Evolutionary conservation across 2,888 invertebrate species (phyloP).

Genomic region (Schizaphis graminum): DNA sequence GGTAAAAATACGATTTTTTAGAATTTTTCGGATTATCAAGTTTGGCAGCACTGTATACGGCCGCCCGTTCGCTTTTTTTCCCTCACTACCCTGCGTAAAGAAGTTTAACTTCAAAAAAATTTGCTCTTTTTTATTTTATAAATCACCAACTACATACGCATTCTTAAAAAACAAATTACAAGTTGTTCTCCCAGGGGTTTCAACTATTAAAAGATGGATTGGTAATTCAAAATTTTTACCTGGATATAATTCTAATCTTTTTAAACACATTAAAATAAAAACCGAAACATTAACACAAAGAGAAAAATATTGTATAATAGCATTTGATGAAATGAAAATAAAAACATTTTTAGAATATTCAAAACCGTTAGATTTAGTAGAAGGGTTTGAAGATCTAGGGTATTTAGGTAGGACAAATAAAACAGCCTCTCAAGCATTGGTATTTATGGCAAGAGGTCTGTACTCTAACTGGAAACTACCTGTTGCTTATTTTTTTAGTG

Average conservation of each 20-base stretch:
- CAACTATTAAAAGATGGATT: not conserved
- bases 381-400: constrained; percentile 66
- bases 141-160: not conserved
- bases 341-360: constrained; percentile 64
- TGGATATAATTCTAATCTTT: not conserved
- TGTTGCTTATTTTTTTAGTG: constrained; percentile 67
- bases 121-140: constrained; percentile 1
- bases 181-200: too few species aligned
- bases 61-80: too few species aligned
- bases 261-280: not conserved
- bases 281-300: not conserved
- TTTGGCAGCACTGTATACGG: too few species aligned
- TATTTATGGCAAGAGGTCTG: constrained; percentile 66
- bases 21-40: too few species aligned
- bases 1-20: too few species aligned
- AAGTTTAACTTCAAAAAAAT: too few species aligned
- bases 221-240: constrained; percentile 12
- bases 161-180: too few species aligned
- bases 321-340: constrained; percentile 32
- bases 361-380: constrained; percentile 68
- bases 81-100: too few species aligned
- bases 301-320: constrained; percentile 18
- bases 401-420: constrained; percentile 52
- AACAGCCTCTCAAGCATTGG: constrained; percentile 67
- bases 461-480: constrained; percentile 68